These are phyloP conservation scores for Petrocephalus microphthalmus DNA, from an alignment of 2,113 vertebrate genomes.

Conservation along the genomic window DNA sequence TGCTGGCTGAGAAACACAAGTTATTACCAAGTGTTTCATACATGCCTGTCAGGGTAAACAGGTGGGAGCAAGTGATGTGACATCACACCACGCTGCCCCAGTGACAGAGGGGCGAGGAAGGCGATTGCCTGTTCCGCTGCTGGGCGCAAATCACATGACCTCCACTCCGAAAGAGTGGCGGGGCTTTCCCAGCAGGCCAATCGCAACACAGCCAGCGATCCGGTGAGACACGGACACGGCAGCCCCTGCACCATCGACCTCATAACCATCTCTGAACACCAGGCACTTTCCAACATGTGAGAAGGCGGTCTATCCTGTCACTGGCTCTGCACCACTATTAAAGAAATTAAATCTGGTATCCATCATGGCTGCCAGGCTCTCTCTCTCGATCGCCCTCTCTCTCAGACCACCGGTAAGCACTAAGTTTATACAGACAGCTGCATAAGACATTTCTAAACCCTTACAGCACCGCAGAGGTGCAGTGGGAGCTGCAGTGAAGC, in stretches of 20 bases:
- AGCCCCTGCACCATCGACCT: background rate
- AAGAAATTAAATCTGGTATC: background rate
- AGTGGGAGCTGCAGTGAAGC: background rate
- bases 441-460: background rate
- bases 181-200: background rate
- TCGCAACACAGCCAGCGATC: background rate
- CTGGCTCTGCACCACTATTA: background rate
- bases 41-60: background rate
- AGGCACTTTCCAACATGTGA: background rate
- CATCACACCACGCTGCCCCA: background rate
- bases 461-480: background rate
- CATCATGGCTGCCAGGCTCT: background rate
- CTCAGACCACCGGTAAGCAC: background rate
- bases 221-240: background rate
- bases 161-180: background rate
- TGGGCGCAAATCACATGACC: background rate
- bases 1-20: background rate
- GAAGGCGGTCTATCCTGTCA: background rate
- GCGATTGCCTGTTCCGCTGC: background rate
- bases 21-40: background rate
- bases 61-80: background rate
- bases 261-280: background rate
- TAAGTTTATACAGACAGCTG: background rate
- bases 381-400: background rate
- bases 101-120: background rate